phyloP scores from a whole-genome alignment of 2,888 invertebrate species.

The Brassicogethes aeneus region DNA sequence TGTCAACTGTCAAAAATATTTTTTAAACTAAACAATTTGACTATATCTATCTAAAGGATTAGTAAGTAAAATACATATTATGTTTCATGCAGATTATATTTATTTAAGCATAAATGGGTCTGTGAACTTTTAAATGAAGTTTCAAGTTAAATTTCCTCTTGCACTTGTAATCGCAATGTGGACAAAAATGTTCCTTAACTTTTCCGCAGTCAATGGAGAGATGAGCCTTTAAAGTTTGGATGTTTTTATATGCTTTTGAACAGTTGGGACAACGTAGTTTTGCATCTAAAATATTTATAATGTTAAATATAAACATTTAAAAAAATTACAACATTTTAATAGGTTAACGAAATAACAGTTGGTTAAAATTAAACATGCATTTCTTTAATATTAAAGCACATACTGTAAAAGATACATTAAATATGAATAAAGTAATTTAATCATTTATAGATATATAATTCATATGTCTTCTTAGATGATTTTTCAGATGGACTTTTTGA shows the following conservation, averaged over 20 bases:
- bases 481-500: slow-evolving; percentile 11
- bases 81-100: too few species aligned
- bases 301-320: background rate
- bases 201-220: slow-evolving; percentile 1
- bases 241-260: background rate
- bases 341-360: background rate
- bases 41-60: too few species aligned
- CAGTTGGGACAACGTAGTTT: background rate
- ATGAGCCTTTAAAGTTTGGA: slow-evolving; percentile 1
- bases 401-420: too few species aligned
- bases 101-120: background rate
- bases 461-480: slow-evolving; percentile 8
- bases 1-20: too few species aligned
- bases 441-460: too few species aligned
- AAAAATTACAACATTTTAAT: background rate
- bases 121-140: background rate
- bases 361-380: too few species aligned
- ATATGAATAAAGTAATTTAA: too few species aligned
- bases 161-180: slow-evolving; percentile 1
- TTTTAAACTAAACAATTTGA: too few species aligned
- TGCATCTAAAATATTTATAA: background rate
- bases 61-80: too few species aligned
- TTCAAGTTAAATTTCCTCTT: background rate
- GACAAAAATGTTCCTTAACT: slow-evolving; percentile 2
- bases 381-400: background rate